phyloP scores from a whole-genome alignment of 2,113 vertebrate species.

The Gymnorhina tibicen region DNA sequence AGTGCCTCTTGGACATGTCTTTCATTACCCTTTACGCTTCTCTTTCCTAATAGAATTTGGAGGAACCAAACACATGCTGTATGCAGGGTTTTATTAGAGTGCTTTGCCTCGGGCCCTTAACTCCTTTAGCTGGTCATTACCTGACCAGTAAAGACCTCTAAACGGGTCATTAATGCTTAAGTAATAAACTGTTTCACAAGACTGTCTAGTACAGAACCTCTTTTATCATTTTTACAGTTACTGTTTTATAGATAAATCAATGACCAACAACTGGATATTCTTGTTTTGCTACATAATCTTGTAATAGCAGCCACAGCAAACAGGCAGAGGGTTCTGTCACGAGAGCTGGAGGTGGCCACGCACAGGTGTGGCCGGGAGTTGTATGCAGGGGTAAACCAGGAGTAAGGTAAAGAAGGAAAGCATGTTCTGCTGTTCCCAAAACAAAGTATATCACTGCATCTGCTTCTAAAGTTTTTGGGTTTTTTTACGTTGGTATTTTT shows the following conservation, averaged over 20 bases:
- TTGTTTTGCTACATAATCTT: constrained; percentile 41
- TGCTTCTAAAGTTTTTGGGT: background rate
- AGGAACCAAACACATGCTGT: constrained; percentile 39
- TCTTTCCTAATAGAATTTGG: constrained; percentile 51
- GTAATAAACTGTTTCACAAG: constrained; percentile 67
- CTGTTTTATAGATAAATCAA: constrained; percentile 70
- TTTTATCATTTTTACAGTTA: constrained; percentile 67
- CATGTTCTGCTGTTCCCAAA: background rate
- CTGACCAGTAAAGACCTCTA: constrained; percentile 70
- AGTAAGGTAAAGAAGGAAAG: background rate
- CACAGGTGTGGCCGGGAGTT: accelerated
- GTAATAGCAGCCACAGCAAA: background rate
- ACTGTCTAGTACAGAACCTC: constrained; percentile 43
- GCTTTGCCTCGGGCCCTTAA: constrained; percentile 64
- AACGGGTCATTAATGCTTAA: constrained; percentile 69
- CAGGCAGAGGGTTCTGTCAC: background rate
- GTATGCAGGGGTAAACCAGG: background rate
- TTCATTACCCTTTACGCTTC: constrained; percentile 51
- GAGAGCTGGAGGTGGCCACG: background rate
- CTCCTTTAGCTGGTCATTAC: constrained; percentile 68
- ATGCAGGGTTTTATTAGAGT: constrained; percentile 60
- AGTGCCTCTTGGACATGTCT: constrained; percentile 61
- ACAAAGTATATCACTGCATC: background rate
- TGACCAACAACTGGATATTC: constrained; percentile 30
- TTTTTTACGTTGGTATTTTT: background rate